phyloP scores from a whole-genome alignment of 1,140 invertebrate species.

The Vollenhovia emeryi region DNA sequence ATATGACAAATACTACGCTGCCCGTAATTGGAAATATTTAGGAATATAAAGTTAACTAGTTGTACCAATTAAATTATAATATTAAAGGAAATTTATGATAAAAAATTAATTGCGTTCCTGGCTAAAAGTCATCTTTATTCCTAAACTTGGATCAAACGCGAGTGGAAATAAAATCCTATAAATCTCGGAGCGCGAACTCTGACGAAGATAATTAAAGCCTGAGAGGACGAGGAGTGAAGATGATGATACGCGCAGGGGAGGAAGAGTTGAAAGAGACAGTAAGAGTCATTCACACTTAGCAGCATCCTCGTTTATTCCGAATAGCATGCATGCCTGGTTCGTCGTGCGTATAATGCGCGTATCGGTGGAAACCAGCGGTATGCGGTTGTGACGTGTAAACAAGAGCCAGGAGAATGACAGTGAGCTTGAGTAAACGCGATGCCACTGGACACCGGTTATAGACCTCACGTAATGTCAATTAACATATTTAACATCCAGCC shows the following conservation, averaged over 20 bases:
- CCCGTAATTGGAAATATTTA: background rate
- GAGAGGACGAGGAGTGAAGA: background rate
- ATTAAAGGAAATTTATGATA: background rate
- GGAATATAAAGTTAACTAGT: background rate
- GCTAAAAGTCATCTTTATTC: background rate
- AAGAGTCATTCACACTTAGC: slow-evolving; percentile 7
- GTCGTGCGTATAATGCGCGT: background rate
- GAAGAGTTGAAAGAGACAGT: background rate
- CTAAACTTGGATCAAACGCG: background rate
- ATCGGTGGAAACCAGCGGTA: background rate
- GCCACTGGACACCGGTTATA: background rate
- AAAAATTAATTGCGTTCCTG: background rate
- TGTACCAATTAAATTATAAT: background rate
- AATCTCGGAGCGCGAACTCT: background rate
- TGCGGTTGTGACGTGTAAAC: slow-evolving; percentile 13
- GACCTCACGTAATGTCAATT: slow-evolving; percentile 3
- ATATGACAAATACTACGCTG: background rate
- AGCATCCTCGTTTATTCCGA: background rate
- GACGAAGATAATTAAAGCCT: background rate
- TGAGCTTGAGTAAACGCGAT: background rate
- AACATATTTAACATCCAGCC: background rate
- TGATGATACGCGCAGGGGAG: background rate
- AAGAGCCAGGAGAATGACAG: slow-evolving; percentile 8
- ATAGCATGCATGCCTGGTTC: background rate
- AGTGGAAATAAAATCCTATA: background rate